Conservation (phyloP, 2,797 vertebrate species). For the Sarcoramphus papa region DNA sequence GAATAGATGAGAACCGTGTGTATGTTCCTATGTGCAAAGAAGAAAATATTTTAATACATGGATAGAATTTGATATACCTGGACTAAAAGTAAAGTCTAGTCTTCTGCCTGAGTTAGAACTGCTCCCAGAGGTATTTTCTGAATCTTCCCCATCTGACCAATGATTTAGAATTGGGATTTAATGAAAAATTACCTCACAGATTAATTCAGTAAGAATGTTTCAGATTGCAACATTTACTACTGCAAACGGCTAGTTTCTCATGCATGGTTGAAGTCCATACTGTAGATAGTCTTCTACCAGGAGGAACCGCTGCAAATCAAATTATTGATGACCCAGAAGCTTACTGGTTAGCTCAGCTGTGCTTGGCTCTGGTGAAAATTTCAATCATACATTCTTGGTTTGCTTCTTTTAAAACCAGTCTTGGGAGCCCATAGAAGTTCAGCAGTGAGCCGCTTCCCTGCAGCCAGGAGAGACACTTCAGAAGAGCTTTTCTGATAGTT, state of each 20-base stretch:
- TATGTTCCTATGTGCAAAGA: neutral
- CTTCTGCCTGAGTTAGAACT: neutral
- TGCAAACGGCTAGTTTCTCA: neutral
- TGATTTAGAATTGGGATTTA: neutral
- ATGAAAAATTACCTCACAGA: neutral
- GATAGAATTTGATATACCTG: neutral
- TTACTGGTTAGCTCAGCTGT: neutral
- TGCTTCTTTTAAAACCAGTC: neutral
- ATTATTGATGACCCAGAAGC: neutral
- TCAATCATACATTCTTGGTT: neutral
- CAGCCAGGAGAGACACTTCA: neutral
- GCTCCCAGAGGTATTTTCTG: neutral
- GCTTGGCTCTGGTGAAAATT: neutral
- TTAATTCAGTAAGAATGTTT: neutral
- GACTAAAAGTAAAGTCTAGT: neutral
- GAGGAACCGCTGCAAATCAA: neutral
- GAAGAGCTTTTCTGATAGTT: neutral
- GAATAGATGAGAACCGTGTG: neutral
- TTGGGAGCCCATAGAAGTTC: neutral
- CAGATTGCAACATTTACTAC: neutral
- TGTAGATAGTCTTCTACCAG: neutral
- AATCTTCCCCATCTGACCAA: neutral
- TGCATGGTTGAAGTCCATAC: accelerated
- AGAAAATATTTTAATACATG: neutral
- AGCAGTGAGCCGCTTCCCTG: neutral